phyloP scores from a whole-genome alignment of 1,140 invertebrate genomes.

The Neuroterus valhalla region DNA sequence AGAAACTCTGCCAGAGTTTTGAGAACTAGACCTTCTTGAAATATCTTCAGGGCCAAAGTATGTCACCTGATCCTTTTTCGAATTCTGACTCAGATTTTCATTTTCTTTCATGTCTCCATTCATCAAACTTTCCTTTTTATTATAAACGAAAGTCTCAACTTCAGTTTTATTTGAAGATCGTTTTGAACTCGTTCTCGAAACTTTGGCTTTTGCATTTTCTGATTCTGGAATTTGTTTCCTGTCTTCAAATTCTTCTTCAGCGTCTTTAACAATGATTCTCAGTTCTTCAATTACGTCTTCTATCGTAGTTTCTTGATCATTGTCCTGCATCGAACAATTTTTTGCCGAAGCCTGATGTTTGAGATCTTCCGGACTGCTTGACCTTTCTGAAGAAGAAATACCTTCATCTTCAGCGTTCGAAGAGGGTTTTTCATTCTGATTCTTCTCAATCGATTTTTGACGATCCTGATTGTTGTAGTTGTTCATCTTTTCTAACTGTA shows the following conservation, averaged over 20 bases:
- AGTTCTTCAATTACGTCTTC: slow-evolving; percentile 91
- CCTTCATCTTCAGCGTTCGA: slow-evolving; percentile 89
- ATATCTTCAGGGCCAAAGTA: slow-evolving; percentile 37
- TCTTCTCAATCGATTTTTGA: slow-evolving; percentile 41
- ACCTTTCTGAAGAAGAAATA: slow-evolving; percentile 88
- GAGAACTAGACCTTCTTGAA: slow-evolving; percentile 36
- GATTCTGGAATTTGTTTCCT: slow-evolving; percentile 45
- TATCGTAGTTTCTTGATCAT: slow-evolving; percentile 88
- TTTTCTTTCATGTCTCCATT: neutral
- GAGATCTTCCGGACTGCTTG: slow-evolving; percentile 79
- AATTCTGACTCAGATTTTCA: neutral
- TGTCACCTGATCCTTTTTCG: slow-evolving; percentile 30
- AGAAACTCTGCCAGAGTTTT: neutral
- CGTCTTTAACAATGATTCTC: slow-evolving; percentile 89
- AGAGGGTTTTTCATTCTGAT: slow-evolving; percentile 71
- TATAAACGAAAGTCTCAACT: neutral
- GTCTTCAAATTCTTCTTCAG: slow-evolving; percentile 81
- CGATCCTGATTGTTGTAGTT: slow-evolving; percentile 58
- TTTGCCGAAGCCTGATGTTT: slow-evolving; percentile 47
- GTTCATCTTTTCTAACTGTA: slow-evolving; percentile 65
- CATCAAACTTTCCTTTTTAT: neutral
- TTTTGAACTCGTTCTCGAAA: neutral
- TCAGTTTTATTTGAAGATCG: slow-evolving; percentile 4
- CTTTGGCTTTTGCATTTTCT: neutral
- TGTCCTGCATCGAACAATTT: slow-evolving; percentile 67